These are phyloP conservation scores for Trypoxylon attenuatum DNA, from an alignment of 2,888 invertebrate genomes.

Conservation along the genomic window DNA sequence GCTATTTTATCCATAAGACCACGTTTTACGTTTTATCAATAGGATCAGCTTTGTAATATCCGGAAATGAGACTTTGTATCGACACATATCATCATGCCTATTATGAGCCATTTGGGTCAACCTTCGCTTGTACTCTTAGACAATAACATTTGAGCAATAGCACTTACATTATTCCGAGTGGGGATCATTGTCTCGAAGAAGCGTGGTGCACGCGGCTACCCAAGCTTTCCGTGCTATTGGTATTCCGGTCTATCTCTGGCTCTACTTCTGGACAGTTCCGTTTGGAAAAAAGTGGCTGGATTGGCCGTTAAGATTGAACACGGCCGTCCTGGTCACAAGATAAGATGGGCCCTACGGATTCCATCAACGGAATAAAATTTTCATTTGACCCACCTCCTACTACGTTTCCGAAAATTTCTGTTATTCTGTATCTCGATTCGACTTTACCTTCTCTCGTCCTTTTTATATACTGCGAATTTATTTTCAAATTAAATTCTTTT, in stretches of 20 bases:
- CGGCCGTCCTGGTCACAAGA: not conserved
- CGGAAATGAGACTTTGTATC: constrained; percentile 10
- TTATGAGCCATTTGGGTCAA: constrained; percentile 26
- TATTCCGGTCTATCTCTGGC: not conserved
- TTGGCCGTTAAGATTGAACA: constrained; percentile 3
- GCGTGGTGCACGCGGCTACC: not conserved
- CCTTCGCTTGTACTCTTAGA: constrained; percentile 16
- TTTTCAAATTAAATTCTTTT: not conserved
- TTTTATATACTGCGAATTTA: not conserved
- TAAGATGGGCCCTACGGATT: not conserved
- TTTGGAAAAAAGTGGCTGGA: not conserved
- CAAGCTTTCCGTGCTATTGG: constrained; percentile 12
- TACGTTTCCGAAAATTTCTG: not conserved
- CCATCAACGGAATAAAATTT: constrained; percentile 1
- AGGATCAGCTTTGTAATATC: constrained; percentile 17
- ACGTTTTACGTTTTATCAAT: constrained; percentile 8
- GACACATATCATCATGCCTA: constrained; percentile 4
- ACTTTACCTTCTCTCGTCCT: too few species aligned
- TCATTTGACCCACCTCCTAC: not conserved
- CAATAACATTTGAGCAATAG: constrained; percentile 27
- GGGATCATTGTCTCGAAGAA: constrained; percentile 21
- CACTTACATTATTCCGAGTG: constrained; percentile 18
- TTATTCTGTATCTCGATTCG: not conserved
- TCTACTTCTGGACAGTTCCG: not conserved
- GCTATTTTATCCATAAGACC: not conserved